Evolutionary conservation across 1,140 invertebrate genomes (phyloP), one percentile per base, ranked within the genome.

Genomic region (Lethocerus indicus): DNA sequence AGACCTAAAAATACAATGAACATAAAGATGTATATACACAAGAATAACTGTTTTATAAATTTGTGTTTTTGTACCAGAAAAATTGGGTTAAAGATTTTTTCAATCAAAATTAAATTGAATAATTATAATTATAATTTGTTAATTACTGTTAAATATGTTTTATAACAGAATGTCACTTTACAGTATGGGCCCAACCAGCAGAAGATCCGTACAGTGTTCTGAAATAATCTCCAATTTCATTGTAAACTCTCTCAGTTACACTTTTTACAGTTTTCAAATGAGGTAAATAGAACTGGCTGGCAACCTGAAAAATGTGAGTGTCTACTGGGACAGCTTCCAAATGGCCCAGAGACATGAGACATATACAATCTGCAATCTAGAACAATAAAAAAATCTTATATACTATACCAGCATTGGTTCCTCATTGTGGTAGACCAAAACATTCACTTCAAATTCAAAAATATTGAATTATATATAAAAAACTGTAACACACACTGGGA

Each of bases 361-460:
- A 94, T 58, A 98, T 86, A 64, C 94, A 98, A 66, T 98, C 94
- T n/a, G 94, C 91, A 20, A 97, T 86, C 83, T 88, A 57, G 35
- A 40, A 49, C 9, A 47, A 54, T 21, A 13, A 56, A 51, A 27
- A 51, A 52, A 49, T 37, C 37, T 21, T 50, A 41, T 13, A 7
- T 43, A n/a, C n/a, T n/a, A n/a, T n/a, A n/a, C n/a, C n/a, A n/a
- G n/a, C n/a, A n/a, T n/a, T n/a, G n/a, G n/a, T n/a, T n/a, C n/a
- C n/a, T n/a, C n/a, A n/a, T n/a, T n/a, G n/a, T n/a, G n/a, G n/a
- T n/a, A n/a, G n/a, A n/a, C n/a, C n/a, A n/a, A n/a, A n/a, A n/a
- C n/a, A n/a, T n/a, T n/a, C n/a, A n/a, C n/a, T n/a, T n/a, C n/a
- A n/a, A n/a, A n/a, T n/a, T n/a, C n/a, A n/a, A n/a, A n/a, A n/a